Evolutionary conservation across 2,888 invertebrate species (phyloP), one percentile per base, ranked within the genome.

Genomic region (Drosophila seclusa): DNA sequence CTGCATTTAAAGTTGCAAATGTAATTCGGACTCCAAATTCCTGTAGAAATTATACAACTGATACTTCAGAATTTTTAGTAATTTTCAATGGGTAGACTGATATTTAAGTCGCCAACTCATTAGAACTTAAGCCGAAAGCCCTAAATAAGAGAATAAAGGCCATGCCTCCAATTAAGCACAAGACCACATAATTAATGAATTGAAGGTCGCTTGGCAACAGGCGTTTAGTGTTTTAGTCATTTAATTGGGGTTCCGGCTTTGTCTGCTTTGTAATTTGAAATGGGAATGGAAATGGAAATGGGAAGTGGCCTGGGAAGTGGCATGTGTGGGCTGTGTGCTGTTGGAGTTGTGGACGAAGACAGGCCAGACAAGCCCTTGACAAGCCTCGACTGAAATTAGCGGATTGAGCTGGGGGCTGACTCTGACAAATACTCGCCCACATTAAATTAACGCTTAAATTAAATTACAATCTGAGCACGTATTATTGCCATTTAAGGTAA

Each of bases 371-470:
- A 68, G 64, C 76, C 76, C 76, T 76, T 76, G 45, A 58, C 54
- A 60, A 59, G 53, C 70, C 55, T 67, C 60, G 76, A 75, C 67
- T 75, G 66, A 58, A 45, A 68, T 54, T 57, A 61, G 45, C 40
- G 21, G 36, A 40, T 40, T n/a, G 52, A 55, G 45, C n/a, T 1
- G 38, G 24, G 38, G 27, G 32, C 10, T 16, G 21, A n/a, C 13
- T 62, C 64, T 73, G 78, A 77, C 77, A 73, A 69, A 67, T 77
- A 64, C 58, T 64, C 64, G 66, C 76, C 71, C 57, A 60, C 77
- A 34, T 27, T 66, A 31, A 31, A 31, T 31, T 31, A 31, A 31
- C 10, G 55, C 57, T 68, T 24, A 16, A 77, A 76, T 68, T 68
- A 42, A 72, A 76, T 76, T 76, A 76, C 68, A 68, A 76, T 76